Conservation (phyloP, 2,888 invertebrate genomes). For the Parnassius apollo region DNA sequence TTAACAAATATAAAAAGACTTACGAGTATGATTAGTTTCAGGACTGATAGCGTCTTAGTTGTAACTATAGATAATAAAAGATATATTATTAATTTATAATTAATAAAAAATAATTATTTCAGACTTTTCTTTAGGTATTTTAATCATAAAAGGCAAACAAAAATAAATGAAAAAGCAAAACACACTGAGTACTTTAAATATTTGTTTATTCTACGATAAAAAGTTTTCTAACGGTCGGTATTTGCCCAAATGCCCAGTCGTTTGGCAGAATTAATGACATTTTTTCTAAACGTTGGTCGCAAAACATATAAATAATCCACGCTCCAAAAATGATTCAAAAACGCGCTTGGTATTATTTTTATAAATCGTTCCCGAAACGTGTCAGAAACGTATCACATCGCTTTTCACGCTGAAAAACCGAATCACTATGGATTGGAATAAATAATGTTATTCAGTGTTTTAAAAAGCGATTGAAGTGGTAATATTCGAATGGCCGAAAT, state of each 20-base stretch:
- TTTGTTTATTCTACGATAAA: slow-evolving; percentile 26
- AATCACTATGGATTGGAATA: slow-evolving; percentile 39
- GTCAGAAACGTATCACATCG: slow-evolving; percentile 42
- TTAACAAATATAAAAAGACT: too few species aligned
- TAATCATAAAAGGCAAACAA: slow-evolving; percentile 6
- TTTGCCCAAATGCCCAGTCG: slow-evolving; percentile 33
- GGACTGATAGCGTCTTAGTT: too few species aligned
- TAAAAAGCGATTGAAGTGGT: slow-evolving; percentile 34
- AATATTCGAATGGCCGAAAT: slow-evolving; percentile 27
- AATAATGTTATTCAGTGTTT: slow-evolving; percentile 38
- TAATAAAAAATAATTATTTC: too few species aligned
- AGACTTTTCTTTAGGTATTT: too few species aligned
- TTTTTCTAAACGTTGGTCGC: slow-evolving; percentile 33
- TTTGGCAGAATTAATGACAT: slow-evolving; percentile 35
- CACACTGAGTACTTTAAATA: slow-evolving; percentile 17
- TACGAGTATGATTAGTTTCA: too few species aligned
- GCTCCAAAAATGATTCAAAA: slow-evolving; percentile 34
- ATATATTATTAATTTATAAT: too few species aligned
- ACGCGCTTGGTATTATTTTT: slow-evolving; percentile 37
- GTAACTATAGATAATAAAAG: too few species aligned
- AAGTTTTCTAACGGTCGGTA: slow-evolving; percentile 27
- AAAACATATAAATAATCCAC: slow-evolving; percentile 38
- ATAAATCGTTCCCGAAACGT: slow-evolving; percentile 39
- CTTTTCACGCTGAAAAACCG: slow-evolving; percentile 39
- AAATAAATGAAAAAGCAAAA: slow-evolving; percentile 22